Percentiles rank a stretch among this genome's conserved stretches.
Evolutionary conservation across 2,113 vertebrate species (phyloP).

Genomic region (Okapia johnstoni): DNA sequence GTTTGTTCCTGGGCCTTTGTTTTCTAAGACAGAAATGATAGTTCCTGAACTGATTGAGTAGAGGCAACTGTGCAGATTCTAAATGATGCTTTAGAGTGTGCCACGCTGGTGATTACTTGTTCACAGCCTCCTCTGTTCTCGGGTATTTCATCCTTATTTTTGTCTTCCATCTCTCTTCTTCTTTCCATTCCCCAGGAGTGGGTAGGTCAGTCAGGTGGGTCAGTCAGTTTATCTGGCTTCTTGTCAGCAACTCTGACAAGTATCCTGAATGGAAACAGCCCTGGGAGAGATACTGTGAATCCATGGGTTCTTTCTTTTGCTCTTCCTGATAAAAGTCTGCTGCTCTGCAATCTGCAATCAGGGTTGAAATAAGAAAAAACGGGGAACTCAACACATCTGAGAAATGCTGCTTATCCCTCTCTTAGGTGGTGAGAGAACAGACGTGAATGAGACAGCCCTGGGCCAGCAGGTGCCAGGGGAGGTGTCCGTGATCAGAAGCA

Average conservation of each 20-base stretch:
- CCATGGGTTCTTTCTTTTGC: background rate
- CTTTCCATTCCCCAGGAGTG: background rate
- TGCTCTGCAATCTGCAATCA: background rate
- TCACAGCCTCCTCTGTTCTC: background rate
- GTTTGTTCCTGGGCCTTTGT: background rate
- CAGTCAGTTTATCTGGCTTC: background rate
- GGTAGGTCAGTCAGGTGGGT: background rate
- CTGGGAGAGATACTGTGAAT: background rate
- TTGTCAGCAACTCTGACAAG: background rate
- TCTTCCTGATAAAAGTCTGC: background rate
- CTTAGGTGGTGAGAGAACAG: too few relatives aligned
- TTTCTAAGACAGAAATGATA: background rate
- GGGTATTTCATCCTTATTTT: too few relatives aligned
- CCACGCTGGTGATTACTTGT: background rate
- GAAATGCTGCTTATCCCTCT: background rate
- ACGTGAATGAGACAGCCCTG: accelerated
- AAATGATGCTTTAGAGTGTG: background rate
- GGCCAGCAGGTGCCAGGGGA: accelerated
- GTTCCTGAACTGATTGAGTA: background rate
- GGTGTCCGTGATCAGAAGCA: accelerated
- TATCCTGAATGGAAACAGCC: background rate
- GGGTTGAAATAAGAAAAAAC: background rate
- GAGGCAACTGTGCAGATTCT: background rate
- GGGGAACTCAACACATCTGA: background rate
- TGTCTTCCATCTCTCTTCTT: background rate